Base-by-base conservation (phyloP, 2,888 invertebrate genomes). In the Oxystoma pomonae region DNA sequence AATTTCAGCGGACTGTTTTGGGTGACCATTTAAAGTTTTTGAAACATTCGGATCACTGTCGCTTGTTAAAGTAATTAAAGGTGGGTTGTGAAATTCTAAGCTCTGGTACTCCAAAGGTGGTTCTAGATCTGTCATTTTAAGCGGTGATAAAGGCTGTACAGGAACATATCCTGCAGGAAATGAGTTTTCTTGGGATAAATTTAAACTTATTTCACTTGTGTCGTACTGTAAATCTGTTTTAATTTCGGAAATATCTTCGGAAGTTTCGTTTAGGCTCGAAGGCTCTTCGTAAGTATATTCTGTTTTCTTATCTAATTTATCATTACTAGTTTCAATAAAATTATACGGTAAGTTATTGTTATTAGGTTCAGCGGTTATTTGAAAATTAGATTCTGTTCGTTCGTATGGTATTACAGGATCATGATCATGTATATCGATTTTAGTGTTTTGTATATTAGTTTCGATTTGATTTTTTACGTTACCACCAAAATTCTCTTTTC, bases 1-100 rank as follows among this genome's bases (percentile, higher is more conserved):
- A 62, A 83, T 83, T 75, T 83, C 80, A 2, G 72, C 70, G 35
- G 64, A 61, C 55, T 61, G 65, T 53, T 57, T 62, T 22, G 35
- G 50, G 1, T 57, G 53, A 51, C 61, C 51, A 62, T 65, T 67
- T 58, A 69, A 58, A 21, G 59, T 60, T 63, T 18, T 58, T 7
- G 63, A 62, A 5, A 56, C 21, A 59, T 60, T 53, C 2, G 55
- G 61, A 19, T 62, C 58, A 52, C 60, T 63, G 53, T 61, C 64
- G 22, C 58, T 65, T 35, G 69, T 69, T 12, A 65, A 20, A 20
- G 63, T 68, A 50, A 67, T 65, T 61, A 59, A 58, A 2, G 64
- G 64, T 50, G 65, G 62, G 17, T n/a, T 60, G n/a, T n/a, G n/a
- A n/a, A n/a, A n/a, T n/a, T n/a, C 49, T 62, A 52, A 1, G 66